Base-by-base conservation (phyloP, 1,140 invertebrate species). In the Rhopalosiphum padi region DNA sequence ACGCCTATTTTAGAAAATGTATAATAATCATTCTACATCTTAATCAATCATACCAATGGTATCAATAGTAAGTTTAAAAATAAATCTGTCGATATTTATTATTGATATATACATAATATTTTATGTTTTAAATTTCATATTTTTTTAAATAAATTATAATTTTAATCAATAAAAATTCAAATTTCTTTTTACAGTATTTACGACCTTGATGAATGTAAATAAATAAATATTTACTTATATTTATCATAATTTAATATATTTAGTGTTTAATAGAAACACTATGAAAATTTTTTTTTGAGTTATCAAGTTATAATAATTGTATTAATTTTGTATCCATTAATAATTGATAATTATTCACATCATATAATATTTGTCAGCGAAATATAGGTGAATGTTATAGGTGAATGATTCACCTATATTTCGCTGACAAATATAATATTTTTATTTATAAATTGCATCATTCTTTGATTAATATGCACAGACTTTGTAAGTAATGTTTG, bases 221-320 rank as follows among this genome's bases (percentile, higher is more conserved):
- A n/a, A 77, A 77, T 77, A 35, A 77, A 68, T n/a, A 68, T n/a
- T 0, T 68, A 68, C 11, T n/a, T 68, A 11, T n/a, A n/a, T 68
- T 68, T 68, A n/a, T n/a, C 60, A 68, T 68, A 68, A 68, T 68
- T 68, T 68, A n/a, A 68, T 68, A 68, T n/a, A 68, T n/a, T n/a
- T n/a, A 68, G 25, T n/a, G 25, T 60, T 30, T 11, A 68, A n/a
- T 68, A 9, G 60, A 4, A n/a, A n/a, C 6, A 77, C 5, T 77
- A 35, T 77, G n/a, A n/a, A 77, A n/a, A 1, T 37, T 41, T 41
- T 41, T 68, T 68, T 18, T 30, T 1, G 0, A 46, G 11, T 46
- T 46, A 46, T 11, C 11, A 60, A 30, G 25, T 60, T n/a, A n/a
- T n/a, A 68, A n/a, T 68, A 68, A 68, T 68, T 68, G 30, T 68